Conservation (phyloP, 2,888 invertebrate species). For the Aporophyla lueneburgensis region DNA sequence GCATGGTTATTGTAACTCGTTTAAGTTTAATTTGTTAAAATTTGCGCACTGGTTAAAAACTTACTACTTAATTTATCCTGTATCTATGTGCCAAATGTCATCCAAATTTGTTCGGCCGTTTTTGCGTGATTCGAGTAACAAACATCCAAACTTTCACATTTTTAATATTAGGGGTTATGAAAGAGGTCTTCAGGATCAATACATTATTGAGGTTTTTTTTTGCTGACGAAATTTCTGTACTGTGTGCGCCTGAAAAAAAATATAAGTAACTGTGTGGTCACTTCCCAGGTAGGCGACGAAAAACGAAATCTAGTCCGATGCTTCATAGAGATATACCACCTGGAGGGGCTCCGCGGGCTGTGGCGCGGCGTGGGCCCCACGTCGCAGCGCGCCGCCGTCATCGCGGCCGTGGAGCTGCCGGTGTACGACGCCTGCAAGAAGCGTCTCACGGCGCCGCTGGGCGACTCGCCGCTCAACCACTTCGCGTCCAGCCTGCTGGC, state of each 20-base stretch:
- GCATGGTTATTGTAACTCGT: no score
- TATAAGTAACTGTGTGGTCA: no score
- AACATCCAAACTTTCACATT: no score
- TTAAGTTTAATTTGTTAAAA: no score
- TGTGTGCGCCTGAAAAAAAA: neutral
- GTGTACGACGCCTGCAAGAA: conserved; percentile 97
- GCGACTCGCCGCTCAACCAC: conserved; percentile 96
- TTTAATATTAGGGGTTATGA: neutral
- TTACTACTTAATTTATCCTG: no score
- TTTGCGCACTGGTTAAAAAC: no score
- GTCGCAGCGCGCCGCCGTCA: conserved; percentile 97
- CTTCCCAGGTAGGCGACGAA: conserved; percentile 89
- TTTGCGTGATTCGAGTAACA: no score
- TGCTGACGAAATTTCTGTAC: neutral
- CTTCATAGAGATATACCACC: conserved; percentile 95
- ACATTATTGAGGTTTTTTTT: neutral
- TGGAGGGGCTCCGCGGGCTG: conserved; percentile 96
- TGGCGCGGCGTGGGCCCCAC: conserved; percentile 98
- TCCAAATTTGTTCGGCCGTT: no score
- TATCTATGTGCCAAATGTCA: no score
- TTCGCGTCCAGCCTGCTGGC: conserved; percentile 97
- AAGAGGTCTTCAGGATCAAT: neutral
- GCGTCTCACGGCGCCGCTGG: conserved; percentile 92
- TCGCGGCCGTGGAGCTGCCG: conserved; percentile 98
- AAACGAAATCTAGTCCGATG: conserved; percentile 93